Conservation (phyloP, 2,888 invertebrate species). For the Abrostola triplasia region DNA sequence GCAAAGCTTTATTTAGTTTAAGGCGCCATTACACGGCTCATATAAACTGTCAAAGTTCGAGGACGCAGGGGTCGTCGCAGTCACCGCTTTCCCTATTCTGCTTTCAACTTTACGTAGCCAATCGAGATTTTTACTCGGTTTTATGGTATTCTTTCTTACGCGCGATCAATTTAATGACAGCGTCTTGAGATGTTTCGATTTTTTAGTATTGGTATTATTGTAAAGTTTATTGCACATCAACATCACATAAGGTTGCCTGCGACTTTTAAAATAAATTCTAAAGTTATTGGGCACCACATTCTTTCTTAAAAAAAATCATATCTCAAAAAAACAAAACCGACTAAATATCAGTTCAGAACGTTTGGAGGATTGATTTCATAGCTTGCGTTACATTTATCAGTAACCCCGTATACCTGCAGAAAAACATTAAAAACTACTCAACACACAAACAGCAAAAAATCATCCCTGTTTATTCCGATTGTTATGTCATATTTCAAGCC, state of each 20-base stretch:
- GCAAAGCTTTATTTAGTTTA: conserved; percentile 87
- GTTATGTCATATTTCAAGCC: conserved; percentile 67
- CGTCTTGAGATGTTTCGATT: conserved; percentile 43
- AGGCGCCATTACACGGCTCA: conserved; percentile 87
- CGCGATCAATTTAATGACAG: conserved; percentile 53
- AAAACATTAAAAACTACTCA: conserved; percentile 10
- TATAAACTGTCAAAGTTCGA: conserved; percentile 87
- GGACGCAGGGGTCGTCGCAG: conserved; percentile 70
- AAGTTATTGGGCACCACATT: neutral
- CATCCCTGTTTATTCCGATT: conserved; percentile 46
- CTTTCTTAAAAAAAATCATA: too few relatives aligned
- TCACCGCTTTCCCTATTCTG: conserved; percentile 59
- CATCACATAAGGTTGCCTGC: neutral
- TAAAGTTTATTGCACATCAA: conserved; percentile 20
- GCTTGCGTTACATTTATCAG: too few relatives aligned
- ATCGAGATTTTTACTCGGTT: conserved; percentile 71
- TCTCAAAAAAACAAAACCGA: too few relatives aligned
- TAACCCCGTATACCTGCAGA: too few relatives aligned
- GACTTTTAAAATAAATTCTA: neutral
- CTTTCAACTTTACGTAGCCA: conserved; percentile 68
- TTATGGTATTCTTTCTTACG: conserved; percentile 65
- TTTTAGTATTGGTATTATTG: conserved; percentile 38
- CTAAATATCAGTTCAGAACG: too few relatives aligned
- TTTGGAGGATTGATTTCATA: too few relatives aligned
- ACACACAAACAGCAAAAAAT: conserved; percentile 17